A percentile compares a stretch with the other conserved stretches of the same genome.
Conservation (phyloP, 2,888 invertebrate species). For the Agriopis marginaria region DNA sequence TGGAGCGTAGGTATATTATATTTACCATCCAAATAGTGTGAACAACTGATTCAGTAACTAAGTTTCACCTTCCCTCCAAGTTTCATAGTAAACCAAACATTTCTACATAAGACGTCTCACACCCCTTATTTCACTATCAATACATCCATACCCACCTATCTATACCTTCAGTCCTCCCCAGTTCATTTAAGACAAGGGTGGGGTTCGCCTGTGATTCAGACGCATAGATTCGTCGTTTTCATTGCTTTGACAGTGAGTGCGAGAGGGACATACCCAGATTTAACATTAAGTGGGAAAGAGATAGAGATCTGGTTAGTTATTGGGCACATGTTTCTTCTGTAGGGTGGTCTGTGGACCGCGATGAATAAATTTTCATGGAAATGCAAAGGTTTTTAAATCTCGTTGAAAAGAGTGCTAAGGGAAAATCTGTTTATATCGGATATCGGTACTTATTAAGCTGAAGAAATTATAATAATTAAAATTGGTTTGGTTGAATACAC, state of each 20-base stretch:
- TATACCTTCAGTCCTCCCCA: conserved; percentile 61
- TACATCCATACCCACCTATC: conserved; percentile 54
- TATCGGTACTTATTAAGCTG: not conserved
- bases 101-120: conserved; percentile 42
- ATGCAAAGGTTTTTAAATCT: conserved; percentile 36
- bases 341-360: conserved; percentile 62
- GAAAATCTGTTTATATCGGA: not conserved
- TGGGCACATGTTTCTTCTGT: conserved; percentile 68
- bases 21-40: too few relatives aligned
- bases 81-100: conserved; percentile 36
- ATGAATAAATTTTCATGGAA: conserved; percentile 63
- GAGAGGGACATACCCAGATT: conserved; percentile 60
- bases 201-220: conserved; percentile 78
- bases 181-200: conserved; percentile 83
- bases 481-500: too few relatives aligned
- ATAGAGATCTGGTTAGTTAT: conserved; percentile 76
- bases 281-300: conserved; percentile 62
- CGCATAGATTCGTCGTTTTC: conserved; percentile 84
- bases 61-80: not conserved
- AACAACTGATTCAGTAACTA: not conserved
- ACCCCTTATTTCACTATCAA: conserved; percentile 42
- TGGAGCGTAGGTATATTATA: too few relatives aligned
- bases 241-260: conserved; percentile 76
- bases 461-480: not conserved
- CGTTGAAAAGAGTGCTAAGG: not conserved